Evolutionary conservation across 2,797 vertebrate species (phyloP).

Genomic region (Coreius guichenoti): DNA sequence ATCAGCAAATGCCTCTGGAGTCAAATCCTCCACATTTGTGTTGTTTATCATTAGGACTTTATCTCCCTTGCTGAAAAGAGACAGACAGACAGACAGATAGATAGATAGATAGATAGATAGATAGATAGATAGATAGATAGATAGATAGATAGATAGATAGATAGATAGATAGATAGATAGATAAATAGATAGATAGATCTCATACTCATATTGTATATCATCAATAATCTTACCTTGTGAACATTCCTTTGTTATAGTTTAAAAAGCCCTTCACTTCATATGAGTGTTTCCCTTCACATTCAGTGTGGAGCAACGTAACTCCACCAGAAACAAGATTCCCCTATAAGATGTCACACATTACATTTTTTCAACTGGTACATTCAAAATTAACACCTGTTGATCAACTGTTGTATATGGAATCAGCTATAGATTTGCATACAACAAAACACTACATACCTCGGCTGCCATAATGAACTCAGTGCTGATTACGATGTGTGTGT

Average conservation of each 20-base stretch:
- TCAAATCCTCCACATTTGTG: conserved; percentile 62
- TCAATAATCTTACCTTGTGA: conserved; percentile 70
- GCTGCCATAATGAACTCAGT: conserved; percentile 20
- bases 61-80: conserved; percentile 72
- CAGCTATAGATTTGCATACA: neutral
- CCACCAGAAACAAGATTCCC: conserved; percentile 64
- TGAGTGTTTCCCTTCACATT: conserved; percentile 73
- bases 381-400: neutral
- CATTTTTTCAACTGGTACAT: neutral
- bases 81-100: neutral
- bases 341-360: conserved; percentile 57
- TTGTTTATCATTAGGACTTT: conserved; percentile 74
- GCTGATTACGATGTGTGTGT: neutral
- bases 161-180: neutral
- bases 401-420: neutral
- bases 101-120: neutral
- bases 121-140: neutral
- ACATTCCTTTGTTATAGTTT: conserved; percentile 60
- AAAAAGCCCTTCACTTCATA: conserved; percentile 76
- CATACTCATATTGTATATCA: neutral
- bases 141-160: neutral
- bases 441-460: neutral
- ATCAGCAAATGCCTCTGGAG: conserved; percentile 71
- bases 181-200: neutral
- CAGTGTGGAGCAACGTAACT: conserved; percentile 69